Base-by-base conservation (phyloP, 2,797 vertebrate genomes). In the Dallia pectoralis region DNA sequence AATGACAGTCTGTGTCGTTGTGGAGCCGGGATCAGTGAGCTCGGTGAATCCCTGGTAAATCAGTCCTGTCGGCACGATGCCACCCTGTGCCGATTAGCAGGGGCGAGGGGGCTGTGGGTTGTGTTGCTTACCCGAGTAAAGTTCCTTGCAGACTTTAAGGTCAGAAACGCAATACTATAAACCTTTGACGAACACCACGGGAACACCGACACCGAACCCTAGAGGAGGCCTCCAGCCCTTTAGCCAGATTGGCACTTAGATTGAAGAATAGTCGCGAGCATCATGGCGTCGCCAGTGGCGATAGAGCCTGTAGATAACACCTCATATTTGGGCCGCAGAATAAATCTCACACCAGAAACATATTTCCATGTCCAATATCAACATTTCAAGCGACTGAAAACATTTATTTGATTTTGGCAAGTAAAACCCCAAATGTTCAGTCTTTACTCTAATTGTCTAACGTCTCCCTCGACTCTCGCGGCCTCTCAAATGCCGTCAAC, bases 91-190 rank as follows among this genome's bases (percentile, higher is more conserved):
- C 33, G 32, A n/a, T 62, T 18, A 53, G 14, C n/a, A 3, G 14
- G 53, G 4, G 11, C n/a, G n/a, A n/a, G n/a, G 7, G 53, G 53
- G 53, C 9, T 22, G n/a, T n/a, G 0, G 71, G 44, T 67, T 73
- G 74, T 29, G 16, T 53, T 70, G 70, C 74, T 61, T 74, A 77
- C 76, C 51, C 70, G 73, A 80, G 77, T 86, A 84, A 70, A 84
- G 82, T 86, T 89, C 91, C 81, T 82, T 87, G 87, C 89, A 92
- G 86, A 93, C 89, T 90, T 85, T 89, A 16, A 91, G 89, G 77
- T 84, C 77, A 84, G 87, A 94, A 88, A 87, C 83, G 85, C 87
- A 94, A 95, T 92, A 95, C 89, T 93, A 89, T 82, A 82, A 92
- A 83, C 88, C 90, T 91, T 90, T 91, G 89, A 85, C 89, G 86